Percentiles rank a stretch among this genome's conserved stretches.
Evolutionary conservation across 1,140 invertebrate species (phyloP).

Genomic region (Marisa cornuarietis): DNA sequence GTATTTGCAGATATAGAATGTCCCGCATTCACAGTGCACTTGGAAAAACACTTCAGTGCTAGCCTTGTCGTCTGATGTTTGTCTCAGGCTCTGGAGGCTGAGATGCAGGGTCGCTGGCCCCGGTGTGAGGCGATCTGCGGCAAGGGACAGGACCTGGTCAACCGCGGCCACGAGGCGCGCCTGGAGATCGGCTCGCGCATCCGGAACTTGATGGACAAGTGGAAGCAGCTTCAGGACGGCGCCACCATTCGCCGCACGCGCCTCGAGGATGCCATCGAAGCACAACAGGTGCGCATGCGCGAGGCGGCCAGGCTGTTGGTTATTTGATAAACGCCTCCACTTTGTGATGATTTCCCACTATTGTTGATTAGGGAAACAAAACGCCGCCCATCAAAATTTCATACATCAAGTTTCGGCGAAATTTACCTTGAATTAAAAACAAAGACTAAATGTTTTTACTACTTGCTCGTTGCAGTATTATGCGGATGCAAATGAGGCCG

Average conservation of each 20-base stretch:
- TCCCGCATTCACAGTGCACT: too few relatives aligned
- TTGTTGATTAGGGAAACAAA: too few relatives aligned
- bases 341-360: too few relatives aligned
- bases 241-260: constrained; percentile 84
- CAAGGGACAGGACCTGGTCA: constrained; percentile 82
- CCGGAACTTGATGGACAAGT: constrained; percentile 83
- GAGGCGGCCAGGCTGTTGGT: not conserved
- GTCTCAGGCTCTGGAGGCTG: constrained; percentile 79
- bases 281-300: constrained; percentile 78
- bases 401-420: too few relatives aligned
- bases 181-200: constrained; percentile 70
- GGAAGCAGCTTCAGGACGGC: constrained; percentile 86
- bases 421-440: too few relatives aligned
- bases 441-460: too few relatives aligned
- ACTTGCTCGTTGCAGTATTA: constrained; percentile 76
- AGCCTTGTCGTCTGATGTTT: constrained; percentile 3
- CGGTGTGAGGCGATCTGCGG: constrained; percentile 82
- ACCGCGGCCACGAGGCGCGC: constrained; percentile 81
- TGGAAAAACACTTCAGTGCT: too few relatives aligned
- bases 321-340: too few relatives aligned
- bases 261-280: constrained; percentile 92
- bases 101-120: constrained; percentile 85
- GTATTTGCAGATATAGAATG: too few relatives aligned
- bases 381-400: too few relatives aligned
- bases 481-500: constrained; percentile 96